Evolutionary conservation across 2,888 invertebrate genomes (phyloP).

Genomic region (Amaurobius ferox): DNA sequence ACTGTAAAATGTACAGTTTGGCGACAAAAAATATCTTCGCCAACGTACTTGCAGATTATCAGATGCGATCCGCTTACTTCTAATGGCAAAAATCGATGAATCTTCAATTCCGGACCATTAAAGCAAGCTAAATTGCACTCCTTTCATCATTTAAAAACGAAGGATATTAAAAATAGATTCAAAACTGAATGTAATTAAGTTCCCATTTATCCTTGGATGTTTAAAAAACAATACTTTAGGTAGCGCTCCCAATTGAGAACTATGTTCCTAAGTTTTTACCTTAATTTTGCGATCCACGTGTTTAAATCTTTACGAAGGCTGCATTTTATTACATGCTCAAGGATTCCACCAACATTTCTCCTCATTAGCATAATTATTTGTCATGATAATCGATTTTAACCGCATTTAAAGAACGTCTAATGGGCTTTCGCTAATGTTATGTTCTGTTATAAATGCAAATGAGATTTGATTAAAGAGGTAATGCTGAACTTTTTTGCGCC

Average conservation of each 20-base stretch:
- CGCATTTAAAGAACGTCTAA: conserved; percentile 17
- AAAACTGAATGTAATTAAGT: not conserved
- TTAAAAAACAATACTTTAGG: not conserved
- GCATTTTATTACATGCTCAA: not conserved
- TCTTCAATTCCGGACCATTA: too few species aligned
- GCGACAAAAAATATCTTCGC: too few species aligned
- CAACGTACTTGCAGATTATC: too few species aligned
- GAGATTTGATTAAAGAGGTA: conserved; percentile 2
- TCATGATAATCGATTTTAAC: conserved; percentile 13
- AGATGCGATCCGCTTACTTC: too few species aligned
- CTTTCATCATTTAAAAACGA: too few species aligned
- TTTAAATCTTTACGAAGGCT: not conserved
- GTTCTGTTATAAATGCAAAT: conserved; percentile 14
- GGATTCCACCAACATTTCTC: conserved; percentile 2
- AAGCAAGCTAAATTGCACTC: too few species aligned
- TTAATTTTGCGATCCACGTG: not conserved
- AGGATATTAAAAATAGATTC: not conserved
- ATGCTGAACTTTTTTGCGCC: too few species aligned
- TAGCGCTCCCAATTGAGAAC: not conserved
- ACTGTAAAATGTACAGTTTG: too few species aligned
- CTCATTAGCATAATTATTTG: conserved; percentile 18
- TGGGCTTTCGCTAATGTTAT: conserved; percentile 18
- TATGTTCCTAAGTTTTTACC: not conserved
- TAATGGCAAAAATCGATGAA: too few species aligned
- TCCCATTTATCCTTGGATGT: not conserved